A percentile compares a stretch with the other conserved stretches of the same genome.
Evolutionary conservation across 2,888 invertebrate species (phyloP).

Genomic region (Diaprepes abbreviatus): DNA sequence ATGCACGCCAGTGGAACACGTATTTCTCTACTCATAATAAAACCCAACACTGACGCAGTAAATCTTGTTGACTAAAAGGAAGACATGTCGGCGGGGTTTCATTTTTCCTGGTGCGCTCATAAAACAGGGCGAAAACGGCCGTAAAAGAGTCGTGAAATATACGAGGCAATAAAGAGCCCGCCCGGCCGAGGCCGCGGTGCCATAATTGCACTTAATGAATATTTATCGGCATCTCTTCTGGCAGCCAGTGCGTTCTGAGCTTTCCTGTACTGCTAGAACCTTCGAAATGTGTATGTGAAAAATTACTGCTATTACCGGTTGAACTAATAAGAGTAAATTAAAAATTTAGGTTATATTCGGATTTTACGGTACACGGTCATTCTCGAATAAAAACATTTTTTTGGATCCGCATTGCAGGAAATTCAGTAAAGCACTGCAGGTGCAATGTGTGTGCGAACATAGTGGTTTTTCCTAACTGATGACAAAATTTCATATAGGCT

Average conservation of each 20-base stretch:
- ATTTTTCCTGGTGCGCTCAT: constrained; percentile 42
- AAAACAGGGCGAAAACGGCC: constrained; percentile 53
- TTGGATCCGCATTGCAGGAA: too few relatives aligned
- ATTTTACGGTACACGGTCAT: too few relatives aligned
- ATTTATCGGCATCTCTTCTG: constrained; percentile 67
- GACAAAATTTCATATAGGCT: too few relatives aligned
- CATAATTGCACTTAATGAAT: constrained; percentile 69
- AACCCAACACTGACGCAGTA: constrained; percentile 8
- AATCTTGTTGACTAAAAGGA: constrained; percentile 30
- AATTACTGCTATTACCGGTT: too few relatives aligned
- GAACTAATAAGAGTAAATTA: too few relatives aligned
- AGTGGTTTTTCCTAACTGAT: too few relatives aligned
- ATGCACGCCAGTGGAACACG: background rate
- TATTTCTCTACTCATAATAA: constrained; percentile 11
- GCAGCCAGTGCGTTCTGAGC: constrained; percentile 14
- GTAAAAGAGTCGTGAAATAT: constrained; percentile 68
- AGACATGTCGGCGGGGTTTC: constrained; percentile 44
- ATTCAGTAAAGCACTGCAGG: too few relatives aligned
- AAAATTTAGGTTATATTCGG: too few relatives aligned
- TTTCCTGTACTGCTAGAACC: background rate
- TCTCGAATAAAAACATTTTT: too few relatives aligned
- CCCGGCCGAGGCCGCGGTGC: constrained; percentile 62
- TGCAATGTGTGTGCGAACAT: too few relatives aligned
- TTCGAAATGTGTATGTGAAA: too few relatives aligned
- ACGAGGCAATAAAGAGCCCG: constrained; percentile 68